Percentiles rank a stretch among this genome's conserved stretches.
Evolutionary conservation across 2,888 invertebrate species (phyloP).

Genomic region (Cantharis flavilabris): DNA sequence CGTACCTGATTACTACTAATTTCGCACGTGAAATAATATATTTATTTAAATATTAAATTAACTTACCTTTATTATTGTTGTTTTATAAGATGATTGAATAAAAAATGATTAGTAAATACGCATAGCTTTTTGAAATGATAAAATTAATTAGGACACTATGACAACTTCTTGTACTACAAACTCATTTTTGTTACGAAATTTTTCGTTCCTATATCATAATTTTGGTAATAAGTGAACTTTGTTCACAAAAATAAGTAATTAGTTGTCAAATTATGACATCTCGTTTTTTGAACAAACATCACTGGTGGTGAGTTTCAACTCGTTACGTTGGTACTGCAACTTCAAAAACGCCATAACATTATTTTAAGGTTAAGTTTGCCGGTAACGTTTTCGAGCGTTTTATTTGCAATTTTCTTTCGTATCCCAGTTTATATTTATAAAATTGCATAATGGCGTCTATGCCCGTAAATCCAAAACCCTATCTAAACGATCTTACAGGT

Average conservation of each 20-base stretch:
- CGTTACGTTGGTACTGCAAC: neutral
- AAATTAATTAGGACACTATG: neutral
- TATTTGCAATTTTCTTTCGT: neutral
- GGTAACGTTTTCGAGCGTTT: neutral
- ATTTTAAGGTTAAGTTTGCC: neutral
- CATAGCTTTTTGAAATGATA: neutral
- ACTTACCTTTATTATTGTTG: neutral
- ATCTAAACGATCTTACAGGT: slow-evolving; percentile 95
- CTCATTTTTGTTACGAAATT: neutral
- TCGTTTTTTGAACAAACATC: neutral
- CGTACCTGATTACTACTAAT: slow-evolving; percentile 87
- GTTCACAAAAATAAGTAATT: neutral
- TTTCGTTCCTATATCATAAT: neutral
- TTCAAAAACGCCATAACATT: neutral
- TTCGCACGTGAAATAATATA: neutral
- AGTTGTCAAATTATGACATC: neutral
- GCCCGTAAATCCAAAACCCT: slow-evolving; percentile 99
- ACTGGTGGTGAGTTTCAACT: too few species aligned
- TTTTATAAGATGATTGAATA: neutral
- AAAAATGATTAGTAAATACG: neutral
- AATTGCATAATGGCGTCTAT: slow-evolving; percentile 72
- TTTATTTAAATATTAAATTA: neutral
- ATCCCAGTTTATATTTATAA: neutral
- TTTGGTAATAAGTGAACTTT: neutral
- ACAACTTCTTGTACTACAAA: neutral